These are phyloP conservation scores for Helicorthomorpha holstii DNA, from an alignment of 1,140 invertebrate species.

Conservation along the genomic window DNA sequence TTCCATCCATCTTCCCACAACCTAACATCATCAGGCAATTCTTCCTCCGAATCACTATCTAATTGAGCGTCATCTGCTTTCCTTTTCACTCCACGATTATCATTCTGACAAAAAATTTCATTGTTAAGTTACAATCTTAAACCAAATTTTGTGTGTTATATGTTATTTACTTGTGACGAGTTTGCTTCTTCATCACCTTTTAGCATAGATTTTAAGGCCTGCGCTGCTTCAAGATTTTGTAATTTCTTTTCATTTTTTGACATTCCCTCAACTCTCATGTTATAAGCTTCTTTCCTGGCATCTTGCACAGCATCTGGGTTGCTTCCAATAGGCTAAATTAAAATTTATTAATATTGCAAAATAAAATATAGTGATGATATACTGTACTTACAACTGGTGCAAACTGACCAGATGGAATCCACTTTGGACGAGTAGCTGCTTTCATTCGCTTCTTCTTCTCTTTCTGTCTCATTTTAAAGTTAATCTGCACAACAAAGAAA, in stretches of 20 bases:
- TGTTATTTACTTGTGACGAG: no score
- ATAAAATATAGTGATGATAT: no score
- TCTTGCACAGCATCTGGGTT: conserved; percentile 16
- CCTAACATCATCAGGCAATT: conserved; percentile 75
- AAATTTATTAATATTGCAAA: background rate
- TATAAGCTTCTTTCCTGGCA: conserved; percentile 23
- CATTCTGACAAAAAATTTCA: background rate
- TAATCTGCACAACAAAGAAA: conserved; percentile 15
- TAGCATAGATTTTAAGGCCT: no score
- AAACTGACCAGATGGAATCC: conserved; percentile 50
- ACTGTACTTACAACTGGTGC: conserved; percentile 36
- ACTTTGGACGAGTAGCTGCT: conserved; percentile 37
- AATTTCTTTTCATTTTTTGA: background rate
- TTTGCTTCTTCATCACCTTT: no score
- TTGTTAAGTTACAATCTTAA: no score
- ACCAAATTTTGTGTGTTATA: no score
- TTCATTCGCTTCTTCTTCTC: conserved; percentile 32
- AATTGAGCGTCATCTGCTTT: conserved; percentile 14
- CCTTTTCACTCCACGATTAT: conserved; percentile 29
- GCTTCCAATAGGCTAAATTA: conserved; percentile 13
- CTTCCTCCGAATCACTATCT: conserved; percentile 44
- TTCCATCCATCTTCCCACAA: conserved; percentile 98
- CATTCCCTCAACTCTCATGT: conserved; percentile 22
- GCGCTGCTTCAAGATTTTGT: no score
- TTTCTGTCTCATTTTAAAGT: conserved; percentile 41